Evolutionary conservation across 2,888 invertebrate species (phyloP), one percentile per base, ranked within the genome.

Genomic region (Yponomeuta evonymella): DNA sequence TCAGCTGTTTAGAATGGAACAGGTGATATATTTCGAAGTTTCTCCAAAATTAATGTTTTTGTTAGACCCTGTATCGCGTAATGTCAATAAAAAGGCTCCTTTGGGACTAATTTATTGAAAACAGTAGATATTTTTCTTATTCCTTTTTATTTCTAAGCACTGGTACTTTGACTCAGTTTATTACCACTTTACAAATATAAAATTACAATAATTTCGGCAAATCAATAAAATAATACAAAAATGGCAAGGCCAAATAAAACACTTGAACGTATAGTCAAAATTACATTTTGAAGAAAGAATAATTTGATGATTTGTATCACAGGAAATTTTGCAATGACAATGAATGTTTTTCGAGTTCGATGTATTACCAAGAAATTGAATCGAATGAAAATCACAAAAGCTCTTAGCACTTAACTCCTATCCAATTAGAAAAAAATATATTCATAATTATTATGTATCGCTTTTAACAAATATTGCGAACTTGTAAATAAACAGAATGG

Each of bases 131-230:
- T 15, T 68, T 68, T 68, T 51, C 64, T 83, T 82, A 84, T 79
- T 58, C 51, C 51, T 15, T 81, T 87, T 88, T 88, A 87, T 88
- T 83, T 86, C 89, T 89, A 90, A 89, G 89, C 89, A 88, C 85
- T 87, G 85, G 78, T 85, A 86, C 83, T 80, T 83, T 77, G 75
- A 78, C 83, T 81, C 82, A 83, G 85, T 88, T 86, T 81, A 83
- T 80, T 83, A 86, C 83, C 81, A 83, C 76, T 79, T 82, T 84
- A 79, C 84, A 80, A 77, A 80, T 58, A 70, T 77, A 81, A 81
- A 81, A 81, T 76, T 81, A 82, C 76, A 75, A 79, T 79, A 79
- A 78, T 75, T 77, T 80, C 78, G 76, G 83, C 80, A 81, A 85
- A 84, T 74, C 78, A 81, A 79, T 58, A 15, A 15, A 15, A 58